phyloP scores from a whole-genome alignment of 2,888 invertebrate species.

The Apamea sordens region DNA sequence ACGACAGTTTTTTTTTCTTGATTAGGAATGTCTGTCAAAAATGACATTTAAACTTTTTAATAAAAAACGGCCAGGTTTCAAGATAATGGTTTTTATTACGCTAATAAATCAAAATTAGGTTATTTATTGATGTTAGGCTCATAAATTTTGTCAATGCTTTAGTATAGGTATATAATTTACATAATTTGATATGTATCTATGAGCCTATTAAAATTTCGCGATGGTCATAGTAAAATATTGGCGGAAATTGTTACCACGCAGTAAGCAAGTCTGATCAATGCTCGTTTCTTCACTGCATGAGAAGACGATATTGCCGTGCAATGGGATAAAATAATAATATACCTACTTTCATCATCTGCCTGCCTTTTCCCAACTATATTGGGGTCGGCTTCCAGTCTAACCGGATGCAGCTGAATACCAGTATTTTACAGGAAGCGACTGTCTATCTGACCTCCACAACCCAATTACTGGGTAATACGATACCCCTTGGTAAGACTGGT shows the following conservation, averaged over 20 bases:
- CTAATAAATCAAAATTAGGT: constrained; percentile 22
- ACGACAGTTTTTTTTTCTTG: too few species aligned
- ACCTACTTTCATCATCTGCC: background rate
- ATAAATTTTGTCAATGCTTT: constrained; percentile 13
- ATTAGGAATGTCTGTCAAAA: background rate
- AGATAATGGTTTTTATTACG: background rate
- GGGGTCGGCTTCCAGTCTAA: too few species aligned
- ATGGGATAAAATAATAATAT: background rate
- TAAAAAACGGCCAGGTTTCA: background rate
- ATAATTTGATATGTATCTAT: constrained; percentile 34
- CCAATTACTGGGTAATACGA: too few species aligned
- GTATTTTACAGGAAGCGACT: too few species aligned
- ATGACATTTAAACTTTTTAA: background rate
- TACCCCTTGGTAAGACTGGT: too few species aligned
- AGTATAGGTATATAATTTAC: constrained; percentile 10
- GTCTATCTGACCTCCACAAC: too few species aligned
- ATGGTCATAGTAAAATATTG: background rate
- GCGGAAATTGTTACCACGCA: background rate
- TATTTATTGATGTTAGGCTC: constrained; percentile 19
- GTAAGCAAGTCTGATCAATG: background rate
- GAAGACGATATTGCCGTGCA: background rate
- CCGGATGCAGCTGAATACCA: too few species aligned
- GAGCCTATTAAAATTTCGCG: background rate
- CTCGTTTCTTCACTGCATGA: background rate
- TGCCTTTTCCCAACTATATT: too few species aligned